phyloP scores from a whole-genome alignment of 2,113 vertebrate genomes.

The Probosciger aterrimus region DNA sequence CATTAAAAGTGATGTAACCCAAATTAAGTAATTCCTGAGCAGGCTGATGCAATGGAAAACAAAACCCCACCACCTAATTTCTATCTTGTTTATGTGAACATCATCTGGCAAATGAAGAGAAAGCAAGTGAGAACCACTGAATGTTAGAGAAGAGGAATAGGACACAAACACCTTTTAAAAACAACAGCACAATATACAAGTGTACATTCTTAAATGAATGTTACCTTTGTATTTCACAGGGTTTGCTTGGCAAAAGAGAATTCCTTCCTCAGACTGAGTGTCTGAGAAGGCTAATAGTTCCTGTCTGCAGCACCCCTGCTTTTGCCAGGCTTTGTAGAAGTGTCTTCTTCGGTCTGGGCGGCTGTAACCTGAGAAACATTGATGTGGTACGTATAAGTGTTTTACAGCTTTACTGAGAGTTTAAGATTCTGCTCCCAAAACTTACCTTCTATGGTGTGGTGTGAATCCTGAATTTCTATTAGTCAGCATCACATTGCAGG shows the following conservation, averaged over 20 bases:
- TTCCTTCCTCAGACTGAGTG: conserved; percentile 75
- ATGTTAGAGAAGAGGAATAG: not conserved
- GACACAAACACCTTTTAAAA: not conserved
- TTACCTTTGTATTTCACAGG: conserved; percentile 50
- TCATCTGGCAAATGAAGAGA: not conserved
- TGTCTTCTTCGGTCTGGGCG: conserved; percentile 80
- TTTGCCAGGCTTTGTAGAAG: conserved; percentile 78
- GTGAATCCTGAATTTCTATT: not conserved
- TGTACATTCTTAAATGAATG: not conserved
- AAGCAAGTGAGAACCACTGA: not conserved
- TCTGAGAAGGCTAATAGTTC: conserved; percentile 76
- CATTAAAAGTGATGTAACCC: not conserved
- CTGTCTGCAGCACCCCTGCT: conserved; percentile 68
- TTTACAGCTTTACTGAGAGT: not conserved
- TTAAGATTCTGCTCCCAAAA: not conserved
- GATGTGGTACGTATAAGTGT: conserved; percentile 73
- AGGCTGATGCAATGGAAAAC: conserved; percentile 1
- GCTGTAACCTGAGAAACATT: conserved; percentile 82
- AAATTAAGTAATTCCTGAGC: not conserved
- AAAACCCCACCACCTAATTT: not conserved
- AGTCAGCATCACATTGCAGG: not conserved
- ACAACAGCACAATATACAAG: not conserved
- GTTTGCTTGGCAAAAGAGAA: conserved; percentile 75
- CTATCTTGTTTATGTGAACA: not conserved
- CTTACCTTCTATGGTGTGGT: not conserved